Base-by-base conservation (phyloP, 2,113 vertebrate genomes). In the Psephotus haematonotus region DNA sequence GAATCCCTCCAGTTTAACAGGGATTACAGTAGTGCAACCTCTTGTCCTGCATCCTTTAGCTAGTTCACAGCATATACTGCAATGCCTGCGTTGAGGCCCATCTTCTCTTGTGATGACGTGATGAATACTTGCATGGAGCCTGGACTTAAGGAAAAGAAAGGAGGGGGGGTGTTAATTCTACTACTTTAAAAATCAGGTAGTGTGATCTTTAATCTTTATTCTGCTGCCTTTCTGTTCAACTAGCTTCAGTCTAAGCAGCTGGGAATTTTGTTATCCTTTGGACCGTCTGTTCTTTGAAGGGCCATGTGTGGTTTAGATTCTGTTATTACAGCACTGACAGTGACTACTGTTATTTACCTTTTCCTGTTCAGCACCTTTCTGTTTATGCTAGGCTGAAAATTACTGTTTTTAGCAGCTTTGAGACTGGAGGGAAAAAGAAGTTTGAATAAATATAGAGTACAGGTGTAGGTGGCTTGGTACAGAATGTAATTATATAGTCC, bases 371-470 rank as follows among this genome's bases (percentile, higher is more conserved):
- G 47, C 39, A 80, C 43, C 39, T 74, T 86, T 93, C 33, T 96
- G 92, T 95, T 96, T 90, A 88, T 96, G 84, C 81, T 88, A 78
- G 80, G 83, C 68, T 95, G 86, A 84, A 92, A 96, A 97, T 95
- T 86, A 92, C 92, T 95, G 91, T 3, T 95, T 95, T 93, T 92
- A 93, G 82, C 60, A 81, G 68, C 71, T 92, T 88, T 1, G 5
- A 88, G 79, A 85, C 86, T 90, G 57, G n/a, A 79, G 74, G 63
- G 55, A 93, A 87, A 85, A 86, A 86, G 93, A 44, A 14, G 41
- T 4, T 91, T 72, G 67, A 92, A 87, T 90, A 90, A 86, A 92
- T 96, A 83, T 86, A 86, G 91, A 85, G 47, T 84, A 93, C 76
- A 90, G 88, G 52, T 96, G 90, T 94, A 90, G 88, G 93, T 92